These are phyloP conservation scores for Cosmorhoe ocellata DNA, from an alignment of 2,888 invertebrate species.

Conservation along the genomic window DNA sequence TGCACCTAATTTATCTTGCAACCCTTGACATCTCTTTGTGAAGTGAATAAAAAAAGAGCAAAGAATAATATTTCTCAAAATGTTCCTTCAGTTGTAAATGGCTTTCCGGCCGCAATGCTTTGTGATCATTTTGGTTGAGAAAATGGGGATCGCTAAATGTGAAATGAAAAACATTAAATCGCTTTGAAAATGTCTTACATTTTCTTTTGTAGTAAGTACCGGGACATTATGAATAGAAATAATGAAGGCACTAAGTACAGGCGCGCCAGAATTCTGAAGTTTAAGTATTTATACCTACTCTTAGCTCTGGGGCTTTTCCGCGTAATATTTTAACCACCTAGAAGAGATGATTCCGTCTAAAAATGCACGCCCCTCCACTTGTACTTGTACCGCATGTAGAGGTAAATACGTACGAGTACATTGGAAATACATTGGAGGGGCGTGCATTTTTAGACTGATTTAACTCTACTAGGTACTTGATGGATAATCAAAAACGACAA, in stretches of 20 bases:
- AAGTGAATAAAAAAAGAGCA: conserved; percentile 10
- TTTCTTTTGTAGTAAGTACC: conserved; percentile 10
- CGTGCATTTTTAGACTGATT: no score
- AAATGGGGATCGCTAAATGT: conserved; percentile 19
- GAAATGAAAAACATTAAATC: conserved; percentile 16
- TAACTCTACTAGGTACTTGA: no score
- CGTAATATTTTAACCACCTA: no score
- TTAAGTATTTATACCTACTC: no score
- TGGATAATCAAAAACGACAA: no score
- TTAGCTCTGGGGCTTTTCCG: no score
- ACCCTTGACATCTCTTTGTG: conserved; percentile 10
- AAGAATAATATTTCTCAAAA: conserved; percentile 15
- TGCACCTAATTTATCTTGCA: conserved; percentile 7
- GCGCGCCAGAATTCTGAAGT: no score
- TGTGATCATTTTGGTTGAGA: conserved; percentile 13
- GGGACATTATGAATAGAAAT: background rate
- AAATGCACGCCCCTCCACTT: no score
- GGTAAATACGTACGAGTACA: no score
- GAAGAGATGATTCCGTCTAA: no score
- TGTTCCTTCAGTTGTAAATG: conserved; percentile 20
- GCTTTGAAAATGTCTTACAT: conserved; percentile 12
- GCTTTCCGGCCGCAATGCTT: conserved; percentile 23
- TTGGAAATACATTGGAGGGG: no score
- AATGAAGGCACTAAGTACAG: background rate
- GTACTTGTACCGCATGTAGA: no score